Evolutionary conservation across 2,113 vertebrate genomes (phyloP).

Genomic region (Myrmecobius fasciatus): DNA sequence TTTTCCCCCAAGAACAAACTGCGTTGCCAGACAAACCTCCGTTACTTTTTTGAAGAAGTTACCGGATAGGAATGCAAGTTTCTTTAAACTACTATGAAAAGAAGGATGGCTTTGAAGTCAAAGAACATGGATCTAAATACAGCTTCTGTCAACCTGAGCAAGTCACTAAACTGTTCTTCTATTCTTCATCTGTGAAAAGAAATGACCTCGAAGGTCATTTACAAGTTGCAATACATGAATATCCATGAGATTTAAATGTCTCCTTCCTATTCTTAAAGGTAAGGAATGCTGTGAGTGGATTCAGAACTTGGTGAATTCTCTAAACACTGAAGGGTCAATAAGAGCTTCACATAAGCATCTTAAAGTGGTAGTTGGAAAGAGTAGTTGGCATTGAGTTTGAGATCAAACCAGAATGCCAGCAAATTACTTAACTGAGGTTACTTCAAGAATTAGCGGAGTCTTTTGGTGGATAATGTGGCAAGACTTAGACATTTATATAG

Average conservation of each 20-base stretch:
- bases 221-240: background rate
- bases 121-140: background rate
- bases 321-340: background rate
- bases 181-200: background rate
- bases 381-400: background rate
- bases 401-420: background rate
- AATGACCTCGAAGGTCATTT: background rate
- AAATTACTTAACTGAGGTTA: background rate
- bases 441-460: background rate
- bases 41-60: background rate
- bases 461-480: background rate
- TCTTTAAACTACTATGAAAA: background rate
- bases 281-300: background rate
- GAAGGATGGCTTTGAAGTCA: background rate
- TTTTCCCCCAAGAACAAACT: background rate
- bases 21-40: background rate
- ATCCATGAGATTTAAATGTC: background rate
- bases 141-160: background rate
- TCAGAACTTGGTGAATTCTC: background rate
- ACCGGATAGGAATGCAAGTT: background rate
- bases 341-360: background rate
- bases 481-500: background rate
- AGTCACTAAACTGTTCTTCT: background rate
- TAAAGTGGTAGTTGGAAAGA: background rate
- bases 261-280: background rate